These are phyloP conservation scores for Macrocentrus cingulum DNA, from an alignment of 1,140 invertebrate species.

Conservation along the genomic window DNA sequence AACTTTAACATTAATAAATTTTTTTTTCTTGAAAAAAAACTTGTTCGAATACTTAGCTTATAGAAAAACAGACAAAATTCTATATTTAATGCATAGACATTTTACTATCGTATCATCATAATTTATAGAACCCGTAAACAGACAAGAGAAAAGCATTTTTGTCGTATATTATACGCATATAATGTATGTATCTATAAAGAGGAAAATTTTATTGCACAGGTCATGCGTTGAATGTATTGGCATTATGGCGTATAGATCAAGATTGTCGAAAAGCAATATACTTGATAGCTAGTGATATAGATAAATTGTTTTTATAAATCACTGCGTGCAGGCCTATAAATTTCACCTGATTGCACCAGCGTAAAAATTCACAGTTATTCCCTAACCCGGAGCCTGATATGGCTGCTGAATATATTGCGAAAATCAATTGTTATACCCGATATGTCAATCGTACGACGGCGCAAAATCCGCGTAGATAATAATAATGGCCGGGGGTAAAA, in stretches of 20 bases:
- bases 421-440: slow-evolving; percentile 16
- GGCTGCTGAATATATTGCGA: not conserved
- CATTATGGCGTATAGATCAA: slow-evolving; percentile 12
- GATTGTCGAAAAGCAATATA: slow-evolving; percentile 3
- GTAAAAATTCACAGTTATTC: not conserved
- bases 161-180: not conserved
- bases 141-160: not conserved
- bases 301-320: slow-evolving; percentile 20
- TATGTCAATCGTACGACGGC: too few species aligned
- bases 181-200: not conserved
- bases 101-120: slow-evolving; percentile 10
- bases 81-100: not conserved
- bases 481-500: too few species aligned
- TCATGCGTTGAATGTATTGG: slow-evolving; percentile 2
- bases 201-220: not conserved
- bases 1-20: too few species aligned
- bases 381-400: too few species aligned
- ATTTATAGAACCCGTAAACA: slow-evolving; percentile 11
- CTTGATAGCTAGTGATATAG: not conserved
- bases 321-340: slow-evolving; percentile 3
- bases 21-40: too few species aligned
- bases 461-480: too few species aligned
- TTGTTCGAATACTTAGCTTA: too few species aligned
- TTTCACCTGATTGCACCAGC: not conserved
- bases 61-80: slow-evolving; percentile 1